Evolutionary conservation across 2,797 vertebrate genomes (phyloP).

Genomic region (Lindbergichthys nudifrons): DNA sequence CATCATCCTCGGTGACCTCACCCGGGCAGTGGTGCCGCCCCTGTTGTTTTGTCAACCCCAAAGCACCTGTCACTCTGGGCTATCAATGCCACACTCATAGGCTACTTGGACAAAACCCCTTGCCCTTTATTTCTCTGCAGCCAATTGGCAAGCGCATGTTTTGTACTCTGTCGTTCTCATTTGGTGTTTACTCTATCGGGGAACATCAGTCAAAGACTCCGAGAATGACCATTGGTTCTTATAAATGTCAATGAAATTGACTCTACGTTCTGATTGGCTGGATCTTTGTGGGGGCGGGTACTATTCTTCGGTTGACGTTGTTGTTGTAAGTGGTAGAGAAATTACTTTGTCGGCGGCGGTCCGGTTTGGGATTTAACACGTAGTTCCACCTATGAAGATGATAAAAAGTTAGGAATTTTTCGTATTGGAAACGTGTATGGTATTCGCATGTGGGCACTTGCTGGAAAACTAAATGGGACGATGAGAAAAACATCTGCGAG

Average conservation of each 20-base stretch:
- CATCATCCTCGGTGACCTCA: slow-evolving; percentile 77
- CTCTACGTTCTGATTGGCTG: slow-evolving; percentile 68
- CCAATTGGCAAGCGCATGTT: slow-evolving; percentile 66
- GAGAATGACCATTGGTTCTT: slow-evolving; percentile 56
- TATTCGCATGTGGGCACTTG: background rate
- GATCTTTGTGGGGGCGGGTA: slow-evolving; percentile 59
- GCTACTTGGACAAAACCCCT: slow-evolving; percentile 44
- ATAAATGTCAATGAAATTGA: slow-evolving; percentile 9
- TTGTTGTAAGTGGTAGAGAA: slow-evolving; percentile 87
- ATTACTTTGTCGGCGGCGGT: slow-evolving; percentile 84
- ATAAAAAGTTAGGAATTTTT: slow-evolving; percentile 63
- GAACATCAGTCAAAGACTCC: slow-evolving; percentile 33
- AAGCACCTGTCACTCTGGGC: slow-evolving; percentile 72
- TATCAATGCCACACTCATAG: slow-evolving; percentile 57
- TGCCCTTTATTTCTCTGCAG: slow-evolving; percentile 29
- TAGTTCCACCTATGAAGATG: slow-evolving; percentile 54
- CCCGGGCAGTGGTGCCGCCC: slow-evolving; percentile 54
- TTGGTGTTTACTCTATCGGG: slow-evolving; percentile 50
- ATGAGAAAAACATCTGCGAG: slow-evolving; percentile 75
- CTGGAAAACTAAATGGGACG: slow-evolving; percentile 61
- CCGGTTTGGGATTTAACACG: slow-evolving; percentile 60
- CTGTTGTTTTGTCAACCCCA: slow-evolving; percentile 46
- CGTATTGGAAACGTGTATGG: slow-evolving; percentile 1
- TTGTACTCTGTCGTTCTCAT: slow-evolving; percentile 52
- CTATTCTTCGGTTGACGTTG: slow-evolving; percentile 81